Evolutionary conservation across 23 tunicate genomes (phyloP).

Genomic region (Ciona savignyi): DNA sequence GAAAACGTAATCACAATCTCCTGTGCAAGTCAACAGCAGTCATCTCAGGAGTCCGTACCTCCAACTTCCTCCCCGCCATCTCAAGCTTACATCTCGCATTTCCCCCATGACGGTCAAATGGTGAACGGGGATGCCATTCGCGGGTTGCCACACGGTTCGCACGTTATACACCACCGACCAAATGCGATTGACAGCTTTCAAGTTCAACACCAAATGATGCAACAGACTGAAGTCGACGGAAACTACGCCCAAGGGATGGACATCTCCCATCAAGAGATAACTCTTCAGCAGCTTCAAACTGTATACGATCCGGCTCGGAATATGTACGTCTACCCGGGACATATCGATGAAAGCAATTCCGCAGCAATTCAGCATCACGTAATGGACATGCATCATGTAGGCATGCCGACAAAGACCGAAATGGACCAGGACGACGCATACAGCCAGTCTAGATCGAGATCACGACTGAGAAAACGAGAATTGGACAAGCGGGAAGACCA

Average conservation of each 20-base stretch:
- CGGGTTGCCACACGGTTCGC: slow-evolving; percentile 7
- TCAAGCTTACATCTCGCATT: slow-evolving; percentile 62
- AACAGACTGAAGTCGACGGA: slow-evolving; percentile 6
- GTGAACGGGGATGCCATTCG: slow-evolving; percentile 1
- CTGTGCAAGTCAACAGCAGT: background rate
- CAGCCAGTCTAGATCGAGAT: background rate
- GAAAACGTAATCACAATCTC: slow-evolving; percentile 10
- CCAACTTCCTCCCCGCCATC: slow-evolving; percentile 28
- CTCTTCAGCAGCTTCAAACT: slow-evolving; percentile 23
- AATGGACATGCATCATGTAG: background rate
- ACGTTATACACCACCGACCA: slow-evolving; percentile 63
- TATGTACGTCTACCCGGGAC: slow-evolving; percentile 25
- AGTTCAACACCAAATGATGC: slow-evolving; percentile 12
- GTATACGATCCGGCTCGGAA: slow-evolving; percentile 21
- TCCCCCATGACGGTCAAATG: slow-evolving; percentile 24
- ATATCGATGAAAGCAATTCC: background rate
- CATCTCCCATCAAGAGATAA: slow-evolving; percentile 16
- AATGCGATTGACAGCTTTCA: slow-evolving; percentile 9
- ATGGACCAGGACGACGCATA: slow-evolving; percentile 4
- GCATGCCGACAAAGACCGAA: slow-evolving; percentile 19
- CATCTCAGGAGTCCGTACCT: background rate
- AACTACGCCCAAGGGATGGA: slow-evolving; percentile 18
- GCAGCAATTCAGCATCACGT: background rate
- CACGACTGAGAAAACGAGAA: slow-evolving; percentile 16
- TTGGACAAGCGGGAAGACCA: slow-evolving; percentile 15